A percentile compares a stretch with the other conserved stretches of the same genome.
These are phyloP conservation scores for Acrobeloides nanus DNA, from an alignment of 2,888 invertebrate species.

Conservation along the genomic window DNA sequence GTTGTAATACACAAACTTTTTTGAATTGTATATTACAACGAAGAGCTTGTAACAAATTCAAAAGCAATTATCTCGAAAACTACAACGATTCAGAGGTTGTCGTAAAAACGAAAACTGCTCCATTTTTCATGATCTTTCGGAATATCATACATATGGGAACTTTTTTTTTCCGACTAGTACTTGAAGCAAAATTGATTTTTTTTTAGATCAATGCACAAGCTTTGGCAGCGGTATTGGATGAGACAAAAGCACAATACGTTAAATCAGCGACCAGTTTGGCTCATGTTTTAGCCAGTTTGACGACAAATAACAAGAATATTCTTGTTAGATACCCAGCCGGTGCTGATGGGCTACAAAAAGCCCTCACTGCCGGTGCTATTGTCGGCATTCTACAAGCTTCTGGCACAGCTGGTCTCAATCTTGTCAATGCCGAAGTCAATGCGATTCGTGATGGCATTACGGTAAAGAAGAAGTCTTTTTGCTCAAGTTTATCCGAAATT, in stretches of 20 bases:
- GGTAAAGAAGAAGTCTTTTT: conserved; percentile 13
- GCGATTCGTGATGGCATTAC: conserved; percentile 17
- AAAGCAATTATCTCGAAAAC: no score
- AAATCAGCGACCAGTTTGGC: conserved; percentile 17
- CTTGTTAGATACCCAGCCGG: conserved; percentile 16
- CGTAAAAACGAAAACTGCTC: no score
- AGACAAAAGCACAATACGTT: conserved; percentile 26
- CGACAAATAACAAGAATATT: conserved; percentile 15
- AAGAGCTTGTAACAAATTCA: no score
- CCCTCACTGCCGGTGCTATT: conserved; percentile 21
- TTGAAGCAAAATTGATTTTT: no score
- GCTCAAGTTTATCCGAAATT: neutral
- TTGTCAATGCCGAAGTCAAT: conserved; percentile 15
- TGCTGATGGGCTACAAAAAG: conserved; percentile 23
- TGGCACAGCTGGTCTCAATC: conserved; percentile 10
- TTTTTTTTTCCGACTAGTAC: no score
- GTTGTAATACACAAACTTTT: no score
- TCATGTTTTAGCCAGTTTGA: conserved; percentile 17
- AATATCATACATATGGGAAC: no score
- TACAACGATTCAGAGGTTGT: no score
- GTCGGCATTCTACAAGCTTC: conserved; percentile 23
- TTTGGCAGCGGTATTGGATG: conserved; percentile 25
- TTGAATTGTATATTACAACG: no score
- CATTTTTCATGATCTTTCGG: no score
- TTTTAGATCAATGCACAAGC: conserved; percentile 24